Percentiles rank a stretch among this genome's conserved stretches.
phyloP scores from a whole-genome alignment of 2,113 vertebrate species.

The Phaethon lepturus region DNA sequence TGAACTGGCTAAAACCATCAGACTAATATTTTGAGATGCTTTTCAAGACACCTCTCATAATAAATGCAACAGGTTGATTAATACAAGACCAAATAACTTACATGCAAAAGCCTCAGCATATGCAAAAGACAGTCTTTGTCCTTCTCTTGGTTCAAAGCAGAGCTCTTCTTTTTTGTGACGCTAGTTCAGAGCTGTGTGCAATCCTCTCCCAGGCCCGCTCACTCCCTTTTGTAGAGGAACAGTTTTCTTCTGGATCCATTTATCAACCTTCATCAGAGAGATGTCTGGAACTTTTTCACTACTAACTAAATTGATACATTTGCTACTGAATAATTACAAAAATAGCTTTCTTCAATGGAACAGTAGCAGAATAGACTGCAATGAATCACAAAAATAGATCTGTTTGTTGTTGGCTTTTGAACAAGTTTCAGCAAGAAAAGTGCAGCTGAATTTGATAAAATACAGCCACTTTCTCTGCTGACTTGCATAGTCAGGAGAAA shows the following conservation, averaged over 20 bases:
- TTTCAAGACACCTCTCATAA: not conserved
- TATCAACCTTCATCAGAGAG: not conserved
- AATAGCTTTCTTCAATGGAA: conserved; percentile 30
- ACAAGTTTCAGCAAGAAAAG: not conserved
- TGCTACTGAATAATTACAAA: conserved; percentile 10
- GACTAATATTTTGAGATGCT: not conserved
- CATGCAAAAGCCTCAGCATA: not conserved
- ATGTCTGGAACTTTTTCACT: conserved; percentile 2
- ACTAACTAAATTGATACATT: not conserved
- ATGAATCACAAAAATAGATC: conserved; percentile 20
- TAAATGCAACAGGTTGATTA: not conserved
- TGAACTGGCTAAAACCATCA: not conserved
- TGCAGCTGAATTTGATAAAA: not conserved
- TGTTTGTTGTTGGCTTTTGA: not conserved
- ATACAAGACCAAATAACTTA: not conserved
- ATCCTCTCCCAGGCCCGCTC: not conserved
- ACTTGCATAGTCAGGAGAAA: conserved; percentile 16
- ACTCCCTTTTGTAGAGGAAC: not conserved
- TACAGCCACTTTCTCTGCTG: not conserved
- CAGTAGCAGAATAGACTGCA: not conserved
- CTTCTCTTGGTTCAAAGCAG: not conserved
- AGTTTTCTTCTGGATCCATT: not conserved
- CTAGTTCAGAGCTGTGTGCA: not conserved
- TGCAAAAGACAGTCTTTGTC: not conserved
- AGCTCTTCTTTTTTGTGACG: rapidly evolving